Evolutionary conservation across 2,113 vertebrate genomes (phyloP).

Genomic region (Chaetura pelagica): DNA sequence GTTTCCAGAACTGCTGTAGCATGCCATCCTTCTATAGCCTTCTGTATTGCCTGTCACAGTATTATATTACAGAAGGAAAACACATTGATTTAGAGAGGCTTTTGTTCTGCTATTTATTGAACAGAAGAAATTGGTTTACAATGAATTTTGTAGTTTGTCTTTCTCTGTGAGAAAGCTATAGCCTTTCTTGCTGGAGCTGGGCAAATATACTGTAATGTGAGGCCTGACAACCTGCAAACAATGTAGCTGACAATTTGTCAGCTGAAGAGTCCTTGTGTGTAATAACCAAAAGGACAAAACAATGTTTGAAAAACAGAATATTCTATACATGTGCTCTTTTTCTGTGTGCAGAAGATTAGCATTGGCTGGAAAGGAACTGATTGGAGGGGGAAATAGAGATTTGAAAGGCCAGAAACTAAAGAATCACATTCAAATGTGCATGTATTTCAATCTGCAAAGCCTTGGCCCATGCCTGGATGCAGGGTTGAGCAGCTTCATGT

Average conservation of each 20-base stretch:
- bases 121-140: slow-evolving; percentile 1
- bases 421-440: not conserved
- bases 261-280: not conserved
- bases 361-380: not conserved
- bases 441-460: not conserved
- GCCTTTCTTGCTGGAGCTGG: not conserved
- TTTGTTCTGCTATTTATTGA: not conserved
- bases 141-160: not conserved
- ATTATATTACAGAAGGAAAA: not conserved
- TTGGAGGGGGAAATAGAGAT: not conserved
- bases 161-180: not conserved
- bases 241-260: not conserved
- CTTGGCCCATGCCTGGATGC: not conserved
- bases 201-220: not conserved
- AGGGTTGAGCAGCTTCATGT: not conserved
- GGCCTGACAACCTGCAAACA: not conserved
- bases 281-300: not conserved
- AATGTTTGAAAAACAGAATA: not conserved
- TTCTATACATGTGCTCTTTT: not conserved
- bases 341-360: not conserved
- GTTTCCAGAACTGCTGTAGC: not conserved
- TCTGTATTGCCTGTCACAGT: not conserved
- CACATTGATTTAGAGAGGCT: not conserved
- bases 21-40: not conserved
- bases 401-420: not conserved